These are phyloP conservation scores for Smittia sp. DNA, from an alignment of 2,888 invertebrate species.

Conservation along the genomic window DNA sequence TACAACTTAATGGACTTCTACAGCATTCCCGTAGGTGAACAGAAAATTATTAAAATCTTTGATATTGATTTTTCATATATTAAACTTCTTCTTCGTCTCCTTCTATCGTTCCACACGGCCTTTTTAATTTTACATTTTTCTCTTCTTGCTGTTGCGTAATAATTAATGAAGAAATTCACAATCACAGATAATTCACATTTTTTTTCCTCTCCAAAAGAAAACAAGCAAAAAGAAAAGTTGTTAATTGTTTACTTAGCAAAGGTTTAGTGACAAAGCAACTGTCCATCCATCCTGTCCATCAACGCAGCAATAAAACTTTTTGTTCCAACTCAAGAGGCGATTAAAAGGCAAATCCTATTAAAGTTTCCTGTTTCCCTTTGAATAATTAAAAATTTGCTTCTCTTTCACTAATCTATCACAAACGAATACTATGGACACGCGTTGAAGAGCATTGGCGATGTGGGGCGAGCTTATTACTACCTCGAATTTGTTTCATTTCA, in stretches of 20 bases:
- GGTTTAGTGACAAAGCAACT: constrained; percentile 1
- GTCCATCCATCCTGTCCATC: neutral
- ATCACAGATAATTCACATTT: constrained; percentile 41
- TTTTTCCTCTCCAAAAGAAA: constrained; percentile 34
- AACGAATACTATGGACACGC: constrained; percentile 31
- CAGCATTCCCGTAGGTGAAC: neutral
- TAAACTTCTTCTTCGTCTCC: neutral
- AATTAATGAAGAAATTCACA: constrained; percentile 33
- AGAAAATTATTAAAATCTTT: constrained; percentile 27
- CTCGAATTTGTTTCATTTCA: too few relatives aligned
- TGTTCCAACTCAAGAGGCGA: neutral
- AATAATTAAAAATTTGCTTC: constrained; percentile 34
- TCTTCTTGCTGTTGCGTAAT: neutral
- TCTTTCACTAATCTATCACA: constrained; percentile 37
- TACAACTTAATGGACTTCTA: neutral
- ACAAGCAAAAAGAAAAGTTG: neutral
- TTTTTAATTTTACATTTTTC: neutral
- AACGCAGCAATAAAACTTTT: neutral
- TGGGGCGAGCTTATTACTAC: neutral
- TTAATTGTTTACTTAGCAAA: neutral
- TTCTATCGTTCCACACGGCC: neutral
- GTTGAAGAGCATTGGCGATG: neutral
- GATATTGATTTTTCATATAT: constrained; percentile 24
- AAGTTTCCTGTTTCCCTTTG: constrained; percentile 29
- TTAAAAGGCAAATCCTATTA: neutral